Percentiles rank a stretch among this genome's conserved stretches.
Evolutionary conservation across 2,113 vertebrate genomes (phyloP).

Genomic region (rat (Rattus norvegicus)): GRCr8 NC_086021.1:179157501-179158000

Average conservation of each 20-base stretch:
- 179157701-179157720: background rate
- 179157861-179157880: background rate
- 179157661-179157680: accelerated
- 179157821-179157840: background rate
- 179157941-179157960: background rate
- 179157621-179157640: accelerated
- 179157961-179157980: background rate
- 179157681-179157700: background rate
- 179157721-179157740: too few relatives aligned
- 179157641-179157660: accelerated
- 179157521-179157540: background rate
- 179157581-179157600: too few relatives aligned
- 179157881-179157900: accelerated
- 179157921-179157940: background rate
- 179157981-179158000: background rate
- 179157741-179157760: accelerated
- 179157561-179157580: background rate
- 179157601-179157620: background rate
- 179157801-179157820: background rate
- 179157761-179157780: background rate
- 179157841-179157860: background rate
- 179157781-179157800: accelerated
- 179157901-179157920: background rate
- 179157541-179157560: too few relatives aligned
- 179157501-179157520: background rate